Evolutionary conservation across 2,888 invertebrate genomes (phyloP).

Genomic region (Pyrrhopygopsis socrates): DNA sequence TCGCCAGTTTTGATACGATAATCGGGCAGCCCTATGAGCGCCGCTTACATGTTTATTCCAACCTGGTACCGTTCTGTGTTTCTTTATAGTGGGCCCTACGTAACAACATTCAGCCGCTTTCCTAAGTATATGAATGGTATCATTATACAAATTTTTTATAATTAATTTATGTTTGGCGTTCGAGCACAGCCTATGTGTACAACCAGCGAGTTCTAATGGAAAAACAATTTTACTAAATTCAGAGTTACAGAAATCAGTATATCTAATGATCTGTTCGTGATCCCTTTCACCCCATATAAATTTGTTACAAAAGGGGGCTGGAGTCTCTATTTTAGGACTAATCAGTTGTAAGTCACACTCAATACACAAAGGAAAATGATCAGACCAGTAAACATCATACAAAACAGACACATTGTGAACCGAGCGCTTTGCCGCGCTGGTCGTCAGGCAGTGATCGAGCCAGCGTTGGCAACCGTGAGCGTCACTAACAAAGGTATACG

Average conservation of each 20-base stretch:
- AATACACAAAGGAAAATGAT: conserved; percentile 15
- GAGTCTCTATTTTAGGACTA: background rate
- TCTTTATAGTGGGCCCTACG: background rate
- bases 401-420: background rate
- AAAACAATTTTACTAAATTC: background rate
- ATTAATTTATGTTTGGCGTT: background rate
- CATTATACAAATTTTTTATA: background rate
- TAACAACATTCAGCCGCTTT: background rate
- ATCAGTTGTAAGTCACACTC: background rate
- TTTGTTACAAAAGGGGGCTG: background rate
- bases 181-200: background rate
- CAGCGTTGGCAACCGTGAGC: conserved; percentile 6
- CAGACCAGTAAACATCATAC: conserved; percentile 13
- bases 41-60: conserved; percentile 34
- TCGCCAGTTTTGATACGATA: background rate
- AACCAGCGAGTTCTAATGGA: background rate
- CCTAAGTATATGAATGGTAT: background rate
- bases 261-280: conserved; percentile 4
- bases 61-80: conserved; percentile 13
- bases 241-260: background rate
- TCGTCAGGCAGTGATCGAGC: conserved; percentile 15
- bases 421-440: background rate
- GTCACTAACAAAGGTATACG: background rate
- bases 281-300: conserved; percentile 15
- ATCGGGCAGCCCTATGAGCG: conserved; percentile 20